Conservation (phyloP, 2,113 vertebrate genomes). For the Psittacus erithacus region DNA sequence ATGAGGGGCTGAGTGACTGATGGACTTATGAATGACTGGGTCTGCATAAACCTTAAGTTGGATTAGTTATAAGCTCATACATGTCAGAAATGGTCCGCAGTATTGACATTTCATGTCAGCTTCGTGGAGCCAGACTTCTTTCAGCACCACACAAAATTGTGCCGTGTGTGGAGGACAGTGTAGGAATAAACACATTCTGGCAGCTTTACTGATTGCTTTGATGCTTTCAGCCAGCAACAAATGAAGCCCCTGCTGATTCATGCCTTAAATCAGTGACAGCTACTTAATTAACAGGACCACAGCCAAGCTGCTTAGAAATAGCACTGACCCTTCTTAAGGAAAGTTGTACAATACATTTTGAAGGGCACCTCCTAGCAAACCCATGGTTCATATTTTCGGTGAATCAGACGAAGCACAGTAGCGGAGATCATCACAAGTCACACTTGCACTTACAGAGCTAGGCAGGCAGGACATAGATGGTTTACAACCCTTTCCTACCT, state of each 20-base stretch:
- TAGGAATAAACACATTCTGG: constrained; percentile 7
- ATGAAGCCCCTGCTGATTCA: constrained; percentile 43
- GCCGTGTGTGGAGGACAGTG: not conserved
- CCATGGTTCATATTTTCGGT: not conserved
- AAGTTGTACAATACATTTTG: constrained; percentile 5
- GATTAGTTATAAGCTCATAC: constrained; percentile 45
- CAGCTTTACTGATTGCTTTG: constrained; percentile 13
- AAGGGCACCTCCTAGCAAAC: not conserved
- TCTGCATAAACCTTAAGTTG: constrained; percentile 54
- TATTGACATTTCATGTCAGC: constrained; percentile 14
- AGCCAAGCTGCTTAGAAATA: constrained; percentile 37
- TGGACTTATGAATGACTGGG: constrained; percentile 54
- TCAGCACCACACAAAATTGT: not conserved
- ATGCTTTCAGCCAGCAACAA: constrained; percentile 1
- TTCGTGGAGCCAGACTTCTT: not conserved
- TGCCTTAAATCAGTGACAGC: constrained; percentile 38
- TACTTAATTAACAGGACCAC: constrained; percentile 39
- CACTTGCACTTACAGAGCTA: not conserved
- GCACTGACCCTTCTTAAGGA: constrained; percentile 17
- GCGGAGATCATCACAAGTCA: not conserved
- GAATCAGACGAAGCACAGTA: not conserved
- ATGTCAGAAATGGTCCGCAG: constrained; percentile 25
- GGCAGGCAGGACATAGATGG: not conserved
- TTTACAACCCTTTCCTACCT: not conserved
- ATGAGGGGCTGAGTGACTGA: constrained; percentile 6